Conservation (phyloP, 2,113 vertebrate genomes). For the Siniperca knerii region DNA sequence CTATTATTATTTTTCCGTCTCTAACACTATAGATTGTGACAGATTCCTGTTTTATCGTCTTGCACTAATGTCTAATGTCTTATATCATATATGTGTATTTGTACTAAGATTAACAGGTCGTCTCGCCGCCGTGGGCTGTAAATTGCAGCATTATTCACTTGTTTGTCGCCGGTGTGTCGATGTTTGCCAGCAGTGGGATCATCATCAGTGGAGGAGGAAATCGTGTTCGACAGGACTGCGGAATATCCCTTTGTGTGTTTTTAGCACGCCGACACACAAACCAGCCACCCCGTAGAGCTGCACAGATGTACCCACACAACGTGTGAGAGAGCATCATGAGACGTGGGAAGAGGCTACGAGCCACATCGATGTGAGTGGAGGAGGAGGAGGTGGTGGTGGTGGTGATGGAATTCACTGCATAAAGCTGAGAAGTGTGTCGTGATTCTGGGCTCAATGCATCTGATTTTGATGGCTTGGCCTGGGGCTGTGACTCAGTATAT, state of each 20-base stretch:
- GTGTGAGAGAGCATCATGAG: constrained; percentile 19
- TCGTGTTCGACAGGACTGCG: constrained; percentile 33
- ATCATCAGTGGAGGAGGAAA: constrained; percentile 26
- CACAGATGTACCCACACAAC: constrained; percentile 5
- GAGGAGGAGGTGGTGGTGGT: constrained; percentile 13
- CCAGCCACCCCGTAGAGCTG: neutral
- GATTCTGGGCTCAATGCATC: constrained; percentile 12
- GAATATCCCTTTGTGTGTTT: constrained; percentile 28
- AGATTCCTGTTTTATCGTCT: neutral
- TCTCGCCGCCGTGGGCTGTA: neutral
- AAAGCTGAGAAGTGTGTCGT: constrained; percentile 49
- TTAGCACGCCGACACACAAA: constrained; percentile 19
- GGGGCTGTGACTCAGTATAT: constrained; percentile 51
- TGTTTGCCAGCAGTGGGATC: constrained; percentile 15
- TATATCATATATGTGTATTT: neutral
- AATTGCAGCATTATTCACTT: neutral
- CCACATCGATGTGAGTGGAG: constrained; percentile 25
- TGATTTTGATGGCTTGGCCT: neutral
- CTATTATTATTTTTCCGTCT: neutral
- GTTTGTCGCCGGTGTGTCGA: neutral
- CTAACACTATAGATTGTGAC: neutral
- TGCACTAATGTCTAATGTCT: neutral
- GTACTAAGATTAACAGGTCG: neutral
- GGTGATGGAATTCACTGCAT: constrained; percentile 5
- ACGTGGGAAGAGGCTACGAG: constrained; percentile 43